Evolutionary conservation across 2,113 vertebrate genomes (phyloP), one percentile per base, ranked within the genome.

Genomic region (Hyla sarda): DNA sequence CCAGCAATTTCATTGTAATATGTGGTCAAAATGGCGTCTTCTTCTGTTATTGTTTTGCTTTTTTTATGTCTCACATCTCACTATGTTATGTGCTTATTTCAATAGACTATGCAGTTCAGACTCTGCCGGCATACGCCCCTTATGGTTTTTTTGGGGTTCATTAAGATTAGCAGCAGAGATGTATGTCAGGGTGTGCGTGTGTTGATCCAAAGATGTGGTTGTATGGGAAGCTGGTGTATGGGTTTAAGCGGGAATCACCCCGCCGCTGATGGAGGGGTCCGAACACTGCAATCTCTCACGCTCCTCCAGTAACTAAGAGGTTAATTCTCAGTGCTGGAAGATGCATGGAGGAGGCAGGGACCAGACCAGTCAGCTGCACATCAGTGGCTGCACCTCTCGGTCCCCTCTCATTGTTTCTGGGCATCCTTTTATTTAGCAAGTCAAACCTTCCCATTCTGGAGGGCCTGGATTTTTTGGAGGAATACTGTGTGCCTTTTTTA

Each of bases 11-110:
- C 52, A 73, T 90, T 92, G 92, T 95, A 94, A 94, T 95, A 93
- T 94, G 93, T 94, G 93, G 94, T 93, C 94, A 95, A 95, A 94
- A 95, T 95, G 95, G 95, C 95, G 95, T 93, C 93, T 93, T 94
- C 94, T 32, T 91, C 91, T 94, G 92, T 90, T 93, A 89, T 93
- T 92, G 52, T 62, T 87, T 5, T 71, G n/a, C 47, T 76, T 76
- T 77, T 6, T 74, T 45, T 81, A 62, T 60, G 65, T 28, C 37
- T 81, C 9, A n/a, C 52, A 60, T 81, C 77, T 25, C 83, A 69
- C 83, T 79, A 67, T 67, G 10, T 12, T 78, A n/a, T 86, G 56
- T 48, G 37, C n/a, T 28, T 21, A 79, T 77, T 41, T 52, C 62
- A 71, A 69, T 78, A 85, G 41, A 52, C 28, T 28, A 78, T 72